Evolutionary conservation across 2,113 vertebrate species (phyloP).

Genomic region (Hemiprocne comata): DNA sequence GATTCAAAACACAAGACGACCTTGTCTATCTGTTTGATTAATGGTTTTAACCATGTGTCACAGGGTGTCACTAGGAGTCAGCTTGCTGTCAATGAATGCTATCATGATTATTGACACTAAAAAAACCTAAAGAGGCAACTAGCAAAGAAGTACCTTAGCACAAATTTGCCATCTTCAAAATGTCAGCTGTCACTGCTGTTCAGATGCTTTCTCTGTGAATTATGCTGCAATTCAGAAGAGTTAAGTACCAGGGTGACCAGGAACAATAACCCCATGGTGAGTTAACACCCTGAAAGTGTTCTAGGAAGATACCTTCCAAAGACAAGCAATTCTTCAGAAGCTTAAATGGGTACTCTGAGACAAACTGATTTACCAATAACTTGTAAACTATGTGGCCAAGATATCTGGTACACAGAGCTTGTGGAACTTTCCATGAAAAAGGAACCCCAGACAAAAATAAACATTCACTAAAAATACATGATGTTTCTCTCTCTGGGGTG

Average conservation of each 20-base stretch:
- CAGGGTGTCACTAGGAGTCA: neutral
- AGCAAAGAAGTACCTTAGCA: neutral
- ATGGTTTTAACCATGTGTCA: neutral
- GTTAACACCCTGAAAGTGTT: neutral
- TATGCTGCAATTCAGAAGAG: neutral
- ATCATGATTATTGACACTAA: fast-evolving
- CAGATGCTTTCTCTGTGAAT: neutral
- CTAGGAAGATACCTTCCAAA: neutral
- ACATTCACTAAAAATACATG: neutral
- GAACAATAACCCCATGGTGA: fast-evolving
- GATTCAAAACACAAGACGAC: neutral
- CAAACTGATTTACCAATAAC: neutral
- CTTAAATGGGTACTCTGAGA: neutral
- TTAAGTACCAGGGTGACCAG: neutral
- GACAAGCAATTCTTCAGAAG: neutral
- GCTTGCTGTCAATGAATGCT: fast-evolving
- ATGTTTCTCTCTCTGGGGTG: neutral
- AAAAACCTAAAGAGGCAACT: neutral
- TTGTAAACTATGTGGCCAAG: neutral
- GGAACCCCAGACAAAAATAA: constrained; percentile 22
- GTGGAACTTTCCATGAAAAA: constrained; percentile 17
- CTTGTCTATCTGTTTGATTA: neutral
- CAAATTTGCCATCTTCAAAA: neutral
- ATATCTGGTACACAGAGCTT: neutral
- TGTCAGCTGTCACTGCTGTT: neutral